phyloP scores from a whole-genome alignment of 2,113 vertebrate species.

The Sialia sialis region DNA sequence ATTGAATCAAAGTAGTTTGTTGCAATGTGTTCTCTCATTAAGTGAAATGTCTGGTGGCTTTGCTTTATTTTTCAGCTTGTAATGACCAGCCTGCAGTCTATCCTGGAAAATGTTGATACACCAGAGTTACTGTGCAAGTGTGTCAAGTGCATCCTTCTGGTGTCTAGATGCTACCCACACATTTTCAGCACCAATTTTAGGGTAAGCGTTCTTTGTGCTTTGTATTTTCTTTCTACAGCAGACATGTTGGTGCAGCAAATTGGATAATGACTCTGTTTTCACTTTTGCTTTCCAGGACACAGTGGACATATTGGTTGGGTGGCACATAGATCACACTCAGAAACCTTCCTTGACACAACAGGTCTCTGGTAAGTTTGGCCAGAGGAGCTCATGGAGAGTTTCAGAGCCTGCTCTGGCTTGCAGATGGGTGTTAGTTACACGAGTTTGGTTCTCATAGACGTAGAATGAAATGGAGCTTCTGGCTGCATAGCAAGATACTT shows the following conservation, averaged over 20 bases:
- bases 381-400: background rate
- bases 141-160: conserved; percentile 94
- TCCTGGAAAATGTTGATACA: conserved; percentile 97
- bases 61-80: conserved; percentile 81
- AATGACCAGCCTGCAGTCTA: conserved; percentile 96
- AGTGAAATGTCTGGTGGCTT: background rate
- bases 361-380: conserved; percentile 86
- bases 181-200: conserved; percentile 99
- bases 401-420: background rate
- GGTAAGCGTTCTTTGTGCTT: conserved; percentile 70
- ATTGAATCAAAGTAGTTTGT: background rate
- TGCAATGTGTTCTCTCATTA: background rate
- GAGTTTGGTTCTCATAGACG: background rate
- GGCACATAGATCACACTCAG: conserved; percentile 99
- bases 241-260: background rate
- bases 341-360: conserved; percentile 90
- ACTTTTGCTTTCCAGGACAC: conserved; percentile 82
- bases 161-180: conserved; percentile 95
- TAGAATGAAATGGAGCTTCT: background rate
- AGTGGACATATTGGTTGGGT: conserved; percentile 97
- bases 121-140: conserved; percentile 97
- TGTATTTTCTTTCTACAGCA: rapidly evolving
- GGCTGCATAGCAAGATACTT: background rate
- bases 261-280: background rate
- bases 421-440: background rate